Evolutionary conservation across 2,113 vertebrate species (phyloP).

Genomic region (Hyaena hyaena): DNA sequence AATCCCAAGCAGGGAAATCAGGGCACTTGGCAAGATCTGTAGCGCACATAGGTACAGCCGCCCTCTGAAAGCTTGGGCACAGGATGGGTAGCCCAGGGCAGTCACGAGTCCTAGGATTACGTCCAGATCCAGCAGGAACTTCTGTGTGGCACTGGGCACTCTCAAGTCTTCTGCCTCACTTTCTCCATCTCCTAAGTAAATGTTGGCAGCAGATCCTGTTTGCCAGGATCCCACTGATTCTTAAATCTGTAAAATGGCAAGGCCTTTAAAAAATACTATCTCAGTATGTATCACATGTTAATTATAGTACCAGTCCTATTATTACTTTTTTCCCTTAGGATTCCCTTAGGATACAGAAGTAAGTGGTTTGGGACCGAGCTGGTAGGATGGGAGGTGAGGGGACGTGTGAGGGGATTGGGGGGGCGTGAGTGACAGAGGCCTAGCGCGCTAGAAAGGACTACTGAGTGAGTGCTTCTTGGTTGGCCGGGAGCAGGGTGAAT

Average conservation of each 20-base stretch:
- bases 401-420: background rate
- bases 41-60: rapidly evolving
- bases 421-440: background rate
- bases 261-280: background rate
- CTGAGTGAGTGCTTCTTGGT: background rate
- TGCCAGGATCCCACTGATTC: background rate
- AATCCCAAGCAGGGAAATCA: background rate
- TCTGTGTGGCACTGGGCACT: background rate
- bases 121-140: background rate
- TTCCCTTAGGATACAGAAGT: background rate
- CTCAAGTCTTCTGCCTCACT: background rate
- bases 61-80: background rate
- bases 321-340: background rate
- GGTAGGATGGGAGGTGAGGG: too few species aligned
- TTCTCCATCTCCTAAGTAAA: background rate
- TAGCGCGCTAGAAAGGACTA: background rate
- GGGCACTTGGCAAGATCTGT: background rate
- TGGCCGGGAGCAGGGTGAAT: slow-evolving; percentile 25
- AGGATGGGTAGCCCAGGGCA: background rate
- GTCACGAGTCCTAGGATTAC: background rate
- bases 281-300: background rate
- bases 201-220: background rate
- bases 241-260: background rate
- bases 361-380: background rate
- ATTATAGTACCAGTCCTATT: background rate